Evolutionary conservation across 1,140 invertebrate species (phyloP).

Genomic region (Drosophila lini): DNA sequence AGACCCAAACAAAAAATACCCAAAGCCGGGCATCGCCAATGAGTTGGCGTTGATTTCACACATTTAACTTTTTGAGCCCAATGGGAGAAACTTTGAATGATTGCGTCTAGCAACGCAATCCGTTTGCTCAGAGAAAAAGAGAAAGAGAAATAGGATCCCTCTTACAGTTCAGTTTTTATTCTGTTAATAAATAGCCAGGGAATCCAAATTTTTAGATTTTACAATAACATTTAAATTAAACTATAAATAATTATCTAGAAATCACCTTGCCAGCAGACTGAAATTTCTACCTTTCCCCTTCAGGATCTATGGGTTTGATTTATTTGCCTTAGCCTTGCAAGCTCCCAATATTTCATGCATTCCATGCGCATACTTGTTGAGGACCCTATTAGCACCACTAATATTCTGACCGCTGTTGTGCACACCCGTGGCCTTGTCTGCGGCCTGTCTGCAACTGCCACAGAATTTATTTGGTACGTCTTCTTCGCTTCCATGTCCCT

Average conservation of each 20-base stretch:
- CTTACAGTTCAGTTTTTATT: neutral
- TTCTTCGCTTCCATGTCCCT: conserved; percentile 63
- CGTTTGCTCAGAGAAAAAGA: neutral
- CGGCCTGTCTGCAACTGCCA: conserved; percentile 72
- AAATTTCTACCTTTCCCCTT: neutral
- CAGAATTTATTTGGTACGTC: conserved; percentile 77
- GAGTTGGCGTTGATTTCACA: conserved; percentile 58
- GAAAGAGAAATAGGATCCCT: conserved; percentile 11
- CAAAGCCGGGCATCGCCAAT: conserved; percentile 46
- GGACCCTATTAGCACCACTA: conserved; percentile 4
- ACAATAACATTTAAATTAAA: neutral
- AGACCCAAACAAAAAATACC: conserved; percentile 13
- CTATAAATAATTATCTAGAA: neutral
- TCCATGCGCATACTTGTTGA: neutral
- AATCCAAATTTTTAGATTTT: neutral
- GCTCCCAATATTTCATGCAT: conserved; percentile 1
- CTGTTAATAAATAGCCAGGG: neutral
- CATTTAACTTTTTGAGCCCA: conserved; percentile 52
- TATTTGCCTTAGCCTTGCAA: neutral
- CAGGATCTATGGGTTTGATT: neutral
- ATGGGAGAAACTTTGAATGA: conserved; percentile 56
- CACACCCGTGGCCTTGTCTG: conserved; percentile 46
- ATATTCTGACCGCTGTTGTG: conserved; percentile 20
- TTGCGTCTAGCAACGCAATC: conserved; percentile 63
- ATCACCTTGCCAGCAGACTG: no score